Conservation (phyloP, 2,888 invertebrate genomes). For the Drosophila rellima region DNA sequence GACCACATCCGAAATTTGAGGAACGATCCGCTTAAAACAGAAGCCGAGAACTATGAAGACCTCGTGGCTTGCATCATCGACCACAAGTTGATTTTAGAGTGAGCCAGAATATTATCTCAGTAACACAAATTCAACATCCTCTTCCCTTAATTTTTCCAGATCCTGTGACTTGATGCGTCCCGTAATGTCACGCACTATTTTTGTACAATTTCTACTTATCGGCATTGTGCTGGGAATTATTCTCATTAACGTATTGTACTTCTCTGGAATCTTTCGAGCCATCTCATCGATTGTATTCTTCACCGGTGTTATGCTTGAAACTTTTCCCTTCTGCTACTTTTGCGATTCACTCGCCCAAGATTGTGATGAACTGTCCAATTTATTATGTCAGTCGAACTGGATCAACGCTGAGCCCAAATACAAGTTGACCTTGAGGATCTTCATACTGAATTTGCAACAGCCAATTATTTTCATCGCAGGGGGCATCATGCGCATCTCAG, state of each 20-base stretch:
- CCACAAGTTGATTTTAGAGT: constrained; percentile 58
- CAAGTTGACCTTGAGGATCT: constrained; percentile 31
- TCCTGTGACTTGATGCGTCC: constrained; percentile 40
- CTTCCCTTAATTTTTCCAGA: constrained; percentile 2
- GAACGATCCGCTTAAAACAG: constrained; percentile 25
- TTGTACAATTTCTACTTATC: constrained; percentile 23
- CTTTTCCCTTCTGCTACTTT: constrained; percentile 69
- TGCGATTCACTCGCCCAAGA: constrained; percentile 59
- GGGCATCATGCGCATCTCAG: constrained; percentile 35
- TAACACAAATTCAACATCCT: background rate
- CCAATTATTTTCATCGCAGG: constrained; percentile 47
- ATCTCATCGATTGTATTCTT: constrained; percentile 54
- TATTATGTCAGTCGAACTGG: constrained; percentile 38
- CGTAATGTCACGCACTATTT: constrained; percentile 18
- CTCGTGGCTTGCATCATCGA: constrained; percentile 49
- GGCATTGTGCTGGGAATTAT: constrained; percentile 20
- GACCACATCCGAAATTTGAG: constrained; percentile 49
- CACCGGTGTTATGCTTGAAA: constrained; percentile 34
- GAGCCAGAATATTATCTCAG: background rate
- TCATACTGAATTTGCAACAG: constrained; percentile 32
- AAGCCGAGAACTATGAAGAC: constrained; percentile 53
- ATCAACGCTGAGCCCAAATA: constrained; percentile 33
- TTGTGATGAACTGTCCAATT: constrained; percentile 32
- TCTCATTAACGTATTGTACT: constrained; percentile 18
- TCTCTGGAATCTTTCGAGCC: constrained; percentile 12